Evolutionary conservation across 2,888 invertebrate species (phyloP), one percentile per base, ranked within the genome.

Genomic region (Pheosia gnoma): DNA sequence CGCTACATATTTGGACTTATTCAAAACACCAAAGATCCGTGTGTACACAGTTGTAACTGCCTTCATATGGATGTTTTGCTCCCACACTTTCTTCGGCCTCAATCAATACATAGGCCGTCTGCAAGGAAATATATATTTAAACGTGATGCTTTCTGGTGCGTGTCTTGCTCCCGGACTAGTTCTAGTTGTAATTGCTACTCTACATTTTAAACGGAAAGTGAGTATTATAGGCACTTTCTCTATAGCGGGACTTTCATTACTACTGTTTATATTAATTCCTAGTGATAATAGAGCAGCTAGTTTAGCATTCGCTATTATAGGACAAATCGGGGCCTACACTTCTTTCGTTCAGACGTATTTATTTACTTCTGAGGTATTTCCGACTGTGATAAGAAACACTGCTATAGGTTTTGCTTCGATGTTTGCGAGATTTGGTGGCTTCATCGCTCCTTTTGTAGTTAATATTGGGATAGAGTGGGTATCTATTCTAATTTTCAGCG

Each of bases 81-180:
- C 97, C 5, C 94, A 97, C 83, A 96, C 97, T 58, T 97, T 97
- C 85, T 98, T 97, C 77, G 98, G 98, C 0, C 94, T 98, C 51
- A 96, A 96, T 37, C 97, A 97, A 80, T 97, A 96, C 81, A 95
- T 97, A 58, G 96, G 96, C 0, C 95, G 96, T 65, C 89, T 97
- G 13, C 95, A 96, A 60, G 97, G 97, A 4, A 94, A 97, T 78
- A 94, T 97, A 59, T 98, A 97, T 81, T 68, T 96, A 3, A 98
- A 97, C 81, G 97, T 98, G 53, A 95, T 97, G 59, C 85, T 97
- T 5, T 96, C 97, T 11, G 97, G 89, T 6, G 72, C 79, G 3
- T 82, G 81, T 47, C 82, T 88, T 1, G 66, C 79, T 2, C 90
- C 91, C 7, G 89, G 86, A 8, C 63, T 89, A 58, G 58, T 90